phyloP scores from a whole-genome alignment of 2,113 vertebrate genomes.

The Ranitomeya imitator region DNA sequence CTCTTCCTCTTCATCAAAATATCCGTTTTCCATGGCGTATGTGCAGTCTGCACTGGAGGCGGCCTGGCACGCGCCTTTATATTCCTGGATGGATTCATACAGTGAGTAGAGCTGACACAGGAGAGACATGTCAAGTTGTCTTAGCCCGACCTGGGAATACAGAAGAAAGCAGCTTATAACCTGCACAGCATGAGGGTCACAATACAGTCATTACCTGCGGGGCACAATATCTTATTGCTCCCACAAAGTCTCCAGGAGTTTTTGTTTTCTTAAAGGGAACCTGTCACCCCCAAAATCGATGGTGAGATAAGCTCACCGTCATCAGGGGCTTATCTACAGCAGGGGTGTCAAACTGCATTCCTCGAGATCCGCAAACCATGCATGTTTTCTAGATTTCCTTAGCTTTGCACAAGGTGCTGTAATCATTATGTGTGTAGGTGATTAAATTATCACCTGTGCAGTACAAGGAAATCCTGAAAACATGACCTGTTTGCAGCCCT shows the following conservation, averaged over 20 bases:
- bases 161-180: background rate
- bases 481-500: too few species aligned
- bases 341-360: too few species aligned
- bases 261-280: background rate
- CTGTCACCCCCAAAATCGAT: too few species aligned
- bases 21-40: slow-evolving; percentile 87
- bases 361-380: too few species aligned
- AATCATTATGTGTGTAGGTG: too few species aligned
- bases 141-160: slow-evolving; percentile 85
- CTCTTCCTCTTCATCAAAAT: slow-evolving; percentile 94
- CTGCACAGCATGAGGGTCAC: background rate
- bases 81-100: slow-evolving; percentile 98
- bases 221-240: background rate
- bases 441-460: too few species aligned
- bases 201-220: background rate
- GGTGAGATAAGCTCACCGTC: too few species aligned
- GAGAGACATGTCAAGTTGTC: slow-evolving; percentile 97
- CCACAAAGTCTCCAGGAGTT: background rate
- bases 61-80: slow-evolving; percentile 95
- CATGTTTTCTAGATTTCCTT: too few species aligned
- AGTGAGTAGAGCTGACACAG: slow-evolving; percentile 97
- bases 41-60: slow-evolving; percentile 82
- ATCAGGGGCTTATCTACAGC: too few species aligned
- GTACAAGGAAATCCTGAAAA: too few species aligned
- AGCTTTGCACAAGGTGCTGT: too few species aligned